Percentiles rank a stretch among this genome's conserved stretches.
Evolutionary conservation across 2,888 invertebrate species (phyloP).

Genomic region (Salticus scenicus): DNA sequence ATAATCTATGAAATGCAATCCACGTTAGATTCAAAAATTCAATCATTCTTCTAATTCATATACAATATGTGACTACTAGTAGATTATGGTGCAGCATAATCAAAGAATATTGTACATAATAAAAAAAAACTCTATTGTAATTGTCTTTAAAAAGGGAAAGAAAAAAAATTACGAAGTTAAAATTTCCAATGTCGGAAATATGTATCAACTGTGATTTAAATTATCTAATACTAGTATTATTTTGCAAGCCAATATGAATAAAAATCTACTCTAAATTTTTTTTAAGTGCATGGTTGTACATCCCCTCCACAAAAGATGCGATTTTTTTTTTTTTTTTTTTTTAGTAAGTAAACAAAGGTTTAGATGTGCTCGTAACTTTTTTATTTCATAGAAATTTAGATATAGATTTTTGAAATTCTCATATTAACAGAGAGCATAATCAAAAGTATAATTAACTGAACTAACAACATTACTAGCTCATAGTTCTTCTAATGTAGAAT

Average conservation of each 20-base stretch:
- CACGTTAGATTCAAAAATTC: slow-evolving; percentile 58
- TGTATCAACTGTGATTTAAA: background rate
- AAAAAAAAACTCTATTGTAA: background rate
- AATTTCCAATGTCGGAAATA: background rate
- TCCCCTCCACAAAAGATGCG: slow-evolving; percentile 31
- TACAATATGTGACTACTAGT: slow-evolving; percentile 43
- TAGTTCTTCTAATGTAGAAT: too few species aligned
- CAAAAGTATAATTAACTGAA: too few species aligned
- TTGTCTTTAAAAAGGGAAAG: background rate
- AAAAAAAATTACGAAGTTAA: background rate
- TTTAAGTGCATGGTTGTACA: slow-evolving; percentile 25
- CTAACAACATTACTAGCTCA: too few species aligned
- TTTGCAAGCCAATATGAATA: background rate
- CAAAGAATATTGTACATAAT: background rate
- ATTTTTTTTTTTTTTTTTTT: too few species aligned
- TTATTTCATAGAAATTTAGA: too few species aligned
- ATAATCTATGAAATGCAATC: slow-evolving; percentile 53
- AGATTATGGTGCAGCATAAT: slow-evolving; percentile 38
- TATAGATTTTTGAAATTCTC: too few species aligned
- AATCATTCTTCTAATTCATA: slow-evolving; percentile 45
- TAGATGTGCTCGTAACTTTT: too few species aligned
- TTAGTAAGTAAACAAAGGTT: too few species aligned
- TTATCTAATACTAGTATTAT: background rate
- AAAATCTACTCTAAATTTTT: background rate
- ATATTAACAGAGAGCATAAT: too few species aligned